A percentile compares a stretch with the other conserved stretches of the same genome.
Conservation (phyloP, 2,888 invertebrate genomes). For the Oxytorus armatus region DNA sequence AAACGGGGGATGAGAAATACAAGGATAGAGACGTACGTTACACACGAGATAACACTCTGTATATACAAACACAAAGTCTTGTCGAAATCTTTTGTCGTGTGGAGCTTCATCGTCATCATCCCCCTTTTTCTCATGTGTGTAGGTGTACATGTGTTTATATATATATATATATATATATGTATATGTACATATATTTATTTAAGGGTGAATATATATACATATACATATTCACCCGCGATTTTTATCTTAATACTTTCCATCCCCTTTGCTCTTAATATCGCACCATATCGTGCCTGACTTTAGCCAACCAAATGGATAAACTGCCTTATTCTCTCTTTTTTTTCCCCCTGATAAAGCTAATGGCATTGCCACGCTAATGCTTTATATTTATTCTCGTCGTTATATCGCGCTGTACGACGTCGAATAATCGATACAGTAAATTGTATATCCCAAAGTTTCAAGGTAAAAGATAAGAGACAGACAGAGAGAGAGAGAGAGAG, state of each 20-base stretch:
- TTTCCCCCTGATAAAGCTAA: constrained; percentile 71
- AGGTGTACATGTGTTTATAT: background rate
- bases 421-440: constrained; percentile 43
- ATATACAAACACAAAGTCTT: constrained; percentile 17
- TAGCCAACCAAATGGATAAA: constrained; percentile 66
- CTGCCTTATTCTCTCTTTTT: constrained; percentile 48
- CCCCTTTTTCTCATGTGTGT: constrained; percentile 7
- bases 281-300: constrained; percentile 51
- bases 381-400: constrained; percentile 72
- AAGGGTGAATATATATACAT: background rate
- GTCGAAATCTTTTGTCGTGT: constrained; percentile 1
- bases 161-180: background rate
- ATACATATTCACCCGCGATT: constrained; percentile 50
- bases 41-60: constrained; percentile 7
- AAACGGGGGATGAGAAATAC: background rate
- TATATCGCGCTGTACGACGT: constrained; percentile 24
- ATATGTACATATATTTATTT: background rate
- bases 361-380: constrained; percentile 71
- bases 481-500: background rate
- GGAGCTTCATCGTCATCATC: constrained; percentile 6
- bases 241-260: constrained; percentile 55
- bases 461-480: background rate
- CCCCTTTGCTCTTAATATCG: constrained; percentile 44
- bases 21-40: background rate
- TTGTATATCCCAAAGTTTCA: constrained; percentile 7